A percentile compares a stretch with the other conserved stretches of the same genome.
Evolutionary conservation across 2,888 invertebrate species (phyloP).

Genomic region (Nysson spinosus): DNA sequence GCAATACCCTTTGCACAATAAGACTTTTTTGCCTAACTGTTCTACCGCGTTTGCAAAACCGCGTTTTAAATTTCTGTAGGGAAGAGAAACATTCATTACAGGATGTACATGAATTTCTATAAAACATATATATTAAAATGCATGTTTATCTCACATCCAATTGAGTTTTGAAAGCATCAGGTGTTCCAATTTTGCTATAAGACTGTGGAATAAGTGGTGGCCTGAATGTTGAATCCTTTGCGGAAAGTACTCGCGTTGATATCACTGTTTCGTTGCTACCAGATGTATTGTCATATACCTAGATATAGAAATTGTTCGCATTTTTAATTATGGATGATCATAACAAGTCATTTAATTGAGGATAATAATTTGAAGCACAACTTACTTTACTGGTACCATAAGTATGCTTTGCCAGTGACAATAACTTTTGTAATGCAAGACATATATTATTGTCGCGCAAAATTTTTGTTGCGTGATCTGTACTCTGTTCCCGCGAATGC

Average conservation of each 20-base stretch:
- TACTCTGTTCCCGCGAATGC: slow-evolving; percentile 61
- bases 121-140: too few relatives aligned
- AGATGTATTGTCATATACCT: slow-evolving; percentile 72
- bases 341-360: not conserved
- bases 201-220: slow-evolving; percentile 73
- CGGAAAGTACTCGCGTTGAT: slow-evolving; percentile 72
- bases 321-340: not conserved
- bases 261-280: slow-evolving; percentile 75
- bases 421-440: slow-evolving; percentile 74
- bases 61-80: slow-evolving; percentile 76
- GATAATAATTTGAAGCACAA: too few relatives aligned
- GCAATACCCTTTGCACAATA: slow-evolving; percentile 87
- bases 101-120: not conserved
- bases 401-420: slow-evolving; percentile 77
- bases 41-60: slow-evolving; percentile 76
- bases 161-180: slow-evolving; percentile 78
- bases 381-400: slow-evolving; percentile 76
- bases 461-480: slow-evolving; percentile 33
- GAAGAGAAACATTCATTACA: not conserved
- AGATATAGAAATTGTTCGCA: slow-evolving; percentile 18
- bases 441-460: slow-evolving; percentile 67
- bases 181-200: slow-evolving; percentile 71
- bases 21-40: slow-evolving; percentile 80
- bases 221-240: slow-evolving; percentile 74
- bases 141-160: slow-evolving; percentile 74